Conservation (phyloP, 2,888 invertebrate species). For the Caradrina kadenii region DNA sequence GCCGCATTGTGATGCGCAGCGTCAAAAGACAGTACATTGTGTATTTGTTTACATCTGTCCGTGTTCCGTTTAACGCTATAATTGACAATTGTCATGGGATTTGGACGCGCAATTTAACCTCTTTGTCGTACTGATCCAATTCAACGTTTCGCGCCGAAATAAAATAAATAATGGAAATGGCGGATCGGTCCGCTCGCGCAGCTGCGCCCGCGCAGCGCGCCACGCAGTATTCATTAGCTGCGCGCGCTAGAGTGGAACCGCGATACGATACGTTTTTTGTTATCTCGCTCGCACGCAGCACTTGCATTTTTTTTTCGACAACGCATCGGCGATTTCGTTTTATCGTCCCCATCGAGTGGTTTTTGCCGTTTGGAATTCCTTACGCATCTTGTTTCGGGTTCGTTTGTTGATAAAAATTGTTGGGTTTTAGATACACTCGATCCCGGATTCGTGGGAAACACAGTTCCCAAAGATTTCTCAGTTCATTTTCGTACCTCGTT, state of each 20-base stretch:
- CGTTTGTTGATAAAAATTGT: conserved; percentile 74
- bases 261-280: conserved; percentile 89
- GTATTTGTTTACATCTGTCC: conserved; percentile 88
- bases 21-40: conserved; percentile 75
- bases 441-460: conserved; percentile 70
- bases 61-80: conserved; percentile 81
- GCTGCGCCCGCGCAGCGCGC: conserved; percentile 83
- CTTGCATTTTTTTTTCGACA: conserved; percentile 87
- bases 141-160: conserved; percentile 88
- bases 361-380: conserved; percentile 88
- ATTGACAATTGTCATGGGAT: conserved; percentile 87
- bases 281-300: conserved; percentile 87
- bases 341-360: conserved; percentile 88
- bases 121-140: conserved; percentile 89
- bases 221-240: conserved; percentile 83
- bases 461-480: conserved; percentile 29
- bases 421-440: conserved; percentile 67
- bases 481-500: conserved; percentile 32
- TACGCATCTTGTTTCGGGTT: conserved; percentile 85
- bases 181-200: conserved; percentile 83
- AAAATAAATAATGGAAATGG: conserved; percentile 90
- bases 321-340: conserved; percentile 90
- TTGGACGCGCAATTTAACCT: conserved; percentile 89
- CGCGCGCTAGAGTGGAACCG: conserved; percentile 89
- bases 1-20: conserved; percentile 65